phyloP scores from a whole-genome alignment of 2,888 invertebrate species.

The Zhengitettix transpicula region DNA sequence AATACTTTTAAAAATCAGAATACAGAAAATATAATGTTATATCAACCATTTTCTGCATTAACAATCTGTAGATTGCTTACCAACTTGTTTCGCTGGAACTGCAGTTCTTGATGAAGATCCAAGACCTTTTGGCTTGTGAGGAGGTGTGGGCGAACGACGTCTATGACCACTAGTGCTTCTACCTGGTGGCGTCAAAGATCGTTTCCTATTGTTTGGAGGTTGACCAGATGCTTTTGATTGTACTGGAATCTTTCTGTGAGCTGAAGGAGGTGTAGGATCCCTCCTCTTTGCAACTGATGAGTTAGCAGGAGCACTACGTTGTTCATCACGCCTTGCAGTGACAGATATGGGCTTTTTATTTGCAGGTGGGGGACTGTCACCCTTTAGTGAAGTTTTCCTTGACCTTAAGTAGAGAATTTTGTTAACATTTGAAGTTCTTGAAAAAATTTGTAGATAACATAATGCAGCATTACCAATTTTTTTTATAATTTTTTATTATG shows the following conservation, averaged over 20 bases:
- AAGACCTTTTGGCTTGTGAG: slow-evolving; percentile 1
- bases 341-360: background rate
- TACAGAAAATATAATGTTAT: background rate
- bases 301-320: background rate
- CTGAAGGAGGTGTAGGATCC: slow-evolving; percentile 7
- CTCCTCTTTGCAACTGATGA: background rate
- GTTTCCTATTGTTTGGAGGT: slow-evolving; percentile 1
- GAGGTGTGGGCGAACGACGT: slow-evolving; percentile 8
- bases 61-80: too few relatives aligned
- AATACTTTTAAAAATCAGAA: background rate
- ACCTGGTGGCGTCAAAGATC: slow-evolving; percentile 9
- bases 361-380: background rate
- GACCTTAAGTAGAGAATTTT: background rate
- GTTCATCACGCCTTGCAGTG: slow-evolving; percentile 2
- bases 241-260: background rate
- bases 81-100: background rate
- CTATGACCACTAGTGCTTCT: slow-evolving; percentile 7
- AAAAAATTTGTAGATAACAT: background rate
- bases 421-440: background rate
- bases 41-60: too few relatives aligned
- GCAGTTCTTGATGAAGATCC: background rate
- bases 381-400: background rate
- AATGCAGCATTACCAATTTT: background rate
- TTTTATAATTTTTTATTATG: background rate
- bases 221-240: background rate